These are phyloP conservation scores for Microtus richardsoni DNA, from an alignment of 2,113 vertebrate genomes.

Conservation along the genomic window DNA sequence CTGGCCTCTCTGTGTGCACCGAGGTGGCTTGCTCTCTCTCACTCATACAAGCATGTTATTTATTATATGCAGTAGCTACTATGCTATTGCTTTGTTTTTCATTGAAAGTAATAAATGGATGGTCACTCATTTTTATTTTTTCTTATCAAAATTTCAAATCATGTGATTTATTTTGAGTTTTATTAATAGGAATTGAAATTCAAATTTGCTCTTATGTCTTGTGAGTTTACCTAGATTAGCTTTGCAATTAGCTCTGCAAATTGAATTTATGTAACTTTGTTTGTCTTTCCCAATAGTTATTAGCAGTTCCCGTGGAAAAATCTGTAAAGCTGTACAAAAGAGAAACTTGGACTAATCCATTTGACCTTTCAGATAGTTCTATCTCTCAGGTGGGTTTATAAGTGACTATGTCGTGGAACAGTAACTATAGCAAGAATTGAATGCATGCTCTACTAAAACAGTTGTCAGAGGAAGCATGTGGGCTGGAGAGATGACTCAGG, in stretches of 20 bases:
- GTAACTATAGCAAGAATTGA: neutral
- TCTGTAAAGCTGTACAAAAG: constrained; percentile 93
- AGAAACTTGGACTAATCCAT: constrained; percentile 90
- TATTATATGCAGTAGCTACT: neutral
- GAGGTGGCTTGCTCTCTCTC: neutral
- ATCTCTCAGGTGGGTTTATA: constrained; percentile 89
- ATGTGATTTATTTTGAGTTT: constrained; percentile 46
- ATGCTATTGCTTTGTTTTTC: neutral
- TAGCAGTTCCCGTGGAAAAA: constrained; percentile 95
- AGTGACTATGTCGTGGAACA: neutral
- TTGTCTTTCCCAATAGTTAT: constrained; percentile 86
- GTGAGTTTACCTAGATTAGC: constrained; percentile 27
- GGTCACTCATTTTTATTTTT: neutral
- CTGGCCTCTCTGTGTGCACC: neutral
- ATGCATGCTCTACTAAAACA: neutral
- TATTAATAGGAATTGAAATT: constrained; percentile 16
- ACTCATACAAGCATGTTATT: neutral
- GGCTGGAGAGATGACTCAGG: neutral
- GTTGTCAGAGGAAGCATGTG: neutral
- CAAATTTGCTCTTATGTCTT: constrained; percentile 42
- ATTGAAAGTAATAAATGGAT: neutral
- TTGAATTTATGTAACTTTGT: constrained; percentile 22
- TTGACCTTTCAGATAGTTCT: constrained; percentile 89
- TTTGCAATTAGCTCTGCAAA: neutral
- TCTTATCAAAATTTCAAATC: neutral